phyloP scores from a whole-genome alignment of 2,797 vertebrate genomes.

The Anniella stebbinsi region DNA sequence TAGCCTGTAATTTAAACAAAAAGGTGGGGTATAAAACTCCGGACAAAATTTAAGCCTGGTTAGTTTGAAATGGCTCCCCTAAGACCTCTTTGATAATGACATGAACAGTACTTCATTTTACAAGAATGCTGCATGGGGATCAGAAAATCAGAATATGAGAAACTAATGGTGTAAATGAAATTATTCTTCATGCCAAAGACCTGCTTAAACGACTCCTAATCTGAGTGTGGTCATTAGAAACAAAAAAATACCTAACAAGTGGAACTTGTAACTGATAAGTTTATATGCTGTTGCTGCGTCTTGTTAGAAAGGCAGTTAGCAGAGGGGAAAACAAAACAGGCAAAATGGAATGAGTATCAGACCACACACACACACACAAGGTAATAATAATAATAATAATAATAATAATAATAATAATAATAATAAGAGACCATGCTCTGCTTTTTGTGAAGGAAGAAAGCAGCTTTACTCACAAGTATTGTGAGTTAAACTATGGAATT shows the following conservation, averaged over 20 bases:
- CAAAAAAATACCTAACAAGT: neutral
- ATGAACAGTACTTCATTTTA: constrained; percentile 13
- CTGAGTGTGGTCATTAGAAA: neutral
- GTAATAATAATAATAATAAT: no score
- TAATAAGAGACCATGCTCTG: no score
- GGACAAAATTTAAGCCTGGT: constrained; percentile 14
- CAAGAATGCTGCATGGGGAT: constrained; percentile 10
- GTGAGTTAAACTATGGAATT: no score
- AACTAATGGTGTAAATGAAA: neutral
- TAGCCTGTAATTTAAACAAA: constrained; percentile 22
- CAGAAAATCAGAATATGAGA: neutral
- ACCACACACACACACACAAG: no score
- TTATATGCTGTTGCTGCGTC: no score
- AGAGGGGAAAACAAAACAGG: no score
- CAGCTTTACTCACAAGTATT: no score
- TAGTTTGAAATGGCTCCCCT: constrained; percentile 12
- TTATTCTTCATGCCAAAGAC: neutral
- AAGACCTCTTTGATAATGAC: neutral
- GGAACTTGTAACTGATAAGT: neutral
- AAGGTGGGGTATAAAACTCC: constrained; percentile 20
- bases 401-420: no score
- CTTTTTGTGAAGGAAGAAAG: no score
- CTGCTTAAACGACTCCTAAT: neutral
- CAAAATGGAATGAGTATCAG: no score
- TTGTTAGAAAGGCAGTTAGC: no score